Percentiles rank a stretch among this genome's conserved stretches.
These are phyloP conservation scores for human (Homo sapiens) DNA, from an alignment of 2,113 vertebrate species.

Conservation along the genomic window GRCh38 chr18:11075501-11076000, in stretches of 20 bases:
- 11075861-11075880: too few relatives aligned
- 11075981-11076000: too few relatives aligned
- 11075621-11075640: background rate
- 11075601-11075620: background rate
- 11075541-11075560: background rate
- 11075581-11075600: background rate
- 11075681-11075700: background rate
- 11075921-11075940: too few relatives aligned
- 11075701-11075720: background rate
- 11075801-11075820: too few relatives aligned
- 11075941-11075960: fast-evolving
- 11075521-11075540: too few relatives aligned
- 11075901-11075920: too few relatives aligned
- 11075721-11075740: background rate
- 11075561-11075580: background rate
- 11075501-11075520: background rate
- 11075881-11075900: too few relatives aligned
- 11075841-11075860: fast-evolving
- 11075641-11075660: background rate
- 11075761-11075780: background rate
- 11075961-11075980: too few relatives aligned
- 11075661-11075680: background rate
- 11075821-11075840: too few relatives aligned
- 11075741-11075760: background rate
- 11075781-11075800: background rate